These are phyloP conservation scores for Psettodes erumei DNA, from an alignment of 2,113 vertebrate species.

Conservation along the genomic window DNA sequence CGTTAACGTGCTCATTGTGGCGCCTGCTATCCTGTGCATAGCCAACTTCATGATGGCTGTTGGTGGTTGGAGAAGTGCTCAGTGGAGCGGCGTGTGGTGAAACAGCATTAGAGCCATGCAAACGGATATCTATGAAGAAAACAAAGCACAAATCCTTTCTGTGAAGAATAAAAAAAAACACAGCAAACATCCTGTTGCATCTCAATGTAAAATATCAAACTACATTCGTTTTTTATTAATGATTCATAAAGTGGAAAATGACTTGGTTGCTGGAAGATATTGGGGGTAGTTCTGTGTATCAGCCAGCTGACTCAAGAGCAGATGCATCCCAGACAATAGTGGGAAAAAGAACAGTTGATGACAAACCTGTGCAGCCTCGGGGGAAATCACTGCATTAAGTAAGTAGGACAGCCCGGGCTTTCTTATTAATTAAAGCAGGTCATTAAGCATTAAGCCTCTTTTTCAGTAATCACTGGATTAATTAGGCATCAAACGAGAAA, in stretches of 20 bases:
- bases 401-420: constrained; percentile 65
- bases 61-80: constrained; percentile 72
- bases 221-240: background rate
- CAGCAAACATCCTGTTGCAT: background rate
- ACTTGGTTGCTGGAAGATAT: constrained; percentile 53
- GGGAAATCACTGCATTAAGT: constrained; percentile 68
- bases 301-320: constrained; percentile 73
- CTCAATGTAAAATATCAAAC: no score
- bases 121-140: constrained; percentile 42
- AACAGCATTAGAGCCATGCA: constrained; percentile 25
- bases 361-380: constrained; percentile 68
- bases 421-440: constrained; percentile 76
- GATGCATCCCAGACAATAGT: constrained; percentile 78
- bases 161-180: background rate
- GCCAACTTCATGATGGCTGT: constrained; percentile 92
- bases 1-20: constrained; percentile 92
- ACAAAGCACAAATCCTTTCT: background rate
- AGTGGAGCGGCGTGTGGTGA: constrained; percentile 36
- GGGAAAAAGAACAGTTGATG: constrained; percentile 79
- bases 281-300: constrained; percentile 46
- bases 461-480: constrained; percentile 58
- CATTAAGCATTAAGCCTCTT: constrained; percentile 56
- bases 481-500: constrained; percentile 60
- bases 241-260: constrained; percentile 11
- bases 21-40: constrained; percentile 91